A percentile compares a stretch with the other conserved stretches of the same genome.
Evolutionary conservation across 2,113 vertebrate species (phyloP).

Genomic region (Danio rerio): GRCz12tu NC_133198.1:47550001-47550500

Average conservation of each 20-base stretch:
- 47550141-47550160: neutral
- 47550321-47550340: neutral
- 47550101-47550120: neutral
- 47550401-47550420: neutral
- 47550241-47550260: neutral
- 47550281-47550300: conserved; percentile 1
- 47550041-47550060: neutral
- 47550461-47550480: neutral
- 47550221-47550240: neutral
- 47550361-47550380: neutral
- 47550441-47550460: no score
- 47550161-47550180: neutral
- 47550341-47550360: neutral
- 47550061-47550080: neutral
- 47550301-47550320: neutral
- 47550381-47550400: neutral
- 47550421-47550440: no score
- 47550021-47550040: conserved; percentile 11
- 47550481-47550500: neutral
- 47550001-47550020: conserved; percentile 2
- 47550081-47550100: neutral
- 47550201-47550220: neutral
- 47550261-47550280: neutral
- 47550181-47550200: neutral
- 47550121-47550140: neutral